Percentiles rank a stretch among this genome's conserved stretches.
These are phyloP conservation scores for Cyprinodon tularosa DNA, from an alignment of 2,113 vertebrate genomes.

Conservation along the genomic window DNA sequence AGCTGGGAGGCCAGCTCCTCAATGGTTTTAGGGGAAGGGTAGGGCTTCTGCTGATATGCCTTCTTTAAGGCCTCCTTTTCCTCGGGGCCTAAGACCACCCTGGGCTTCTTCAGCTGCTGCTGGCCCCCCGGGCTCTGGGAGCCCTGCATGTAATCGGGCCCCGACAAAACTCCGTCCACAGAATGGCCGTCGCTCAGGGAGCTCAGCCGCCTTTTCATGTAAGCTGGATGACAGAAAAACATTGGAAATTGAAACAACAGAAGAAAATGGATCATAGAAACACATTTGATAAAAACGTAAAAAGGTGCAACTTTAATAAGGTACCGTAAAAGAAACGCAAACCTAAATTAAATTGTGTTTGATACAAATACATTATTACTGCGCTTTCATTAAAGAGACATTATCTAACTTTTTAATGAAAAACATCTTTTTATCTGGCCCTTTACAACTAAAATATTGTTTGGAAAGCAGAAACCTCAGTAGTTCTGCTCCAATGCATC, in stretches of 20 bases:
- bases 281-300: background rate
- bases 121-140: constrained; percentile 88
- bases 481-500: no score
- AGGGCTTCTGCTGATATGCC: constrained; percentile 97
- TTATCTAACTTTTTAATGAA: no score
- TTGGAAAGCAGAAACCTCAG: no score
- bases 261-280: background rate
- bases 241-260: background rate
- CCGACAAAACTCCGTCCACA: constrained; percentile 81
- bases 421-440: no score
- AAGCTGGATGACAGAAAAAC: constrained; percentile 78
- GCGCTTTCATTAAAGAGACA: no score
- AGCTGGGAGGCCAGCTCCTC: constrained; percentile 98
- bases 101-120: constrained; percentile 92
- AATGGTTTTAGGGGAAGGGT: constrained; percentile 96
- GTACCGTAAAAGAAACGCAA: background rate
- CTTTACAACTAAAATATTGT: no score
- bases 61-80: constrained; percentile 94
- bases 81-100: constrained; percentile 93
- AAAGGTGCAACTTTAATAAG: background rate
- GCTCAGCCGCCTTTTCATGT: constrained; percentile 96
- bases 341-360: background rate
- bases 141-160: constrained; percentile 87
- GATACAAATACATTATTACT: background rate
- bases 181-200: constrained; percentile 92